phyloP scores from a whole-genome alignment of 2,797 vertebrate genomes.

The Dipus sagitta region DNA sequence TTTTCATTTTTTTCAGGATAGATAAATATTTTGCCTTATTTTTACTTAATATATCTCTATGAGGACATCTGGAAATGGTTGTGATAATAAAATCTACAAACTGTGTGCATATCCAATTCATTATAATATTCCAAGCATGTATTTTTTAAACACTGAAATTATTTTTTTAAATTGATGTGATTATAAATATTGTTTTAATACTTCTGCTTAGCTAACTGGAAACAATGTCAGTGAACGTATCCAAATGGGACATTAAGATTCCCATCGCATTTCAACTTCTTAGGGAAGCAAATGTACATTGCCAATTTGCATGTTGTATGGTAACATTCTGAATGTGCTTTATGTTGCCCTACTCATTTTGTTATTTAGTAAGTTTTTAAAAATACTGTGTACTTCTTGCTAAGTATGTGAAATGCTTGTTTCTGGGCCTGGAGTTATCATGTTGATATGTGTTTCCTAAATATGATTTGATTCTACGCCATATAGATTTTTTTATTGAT shows the following conservation, averaged over 20 bases:
- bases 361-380: constrained; percentile 73
- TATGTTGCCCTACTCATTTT: constrained; percentile 49
- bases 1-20: constrained; percentile 35
- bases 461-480: constrained; percentile 82
- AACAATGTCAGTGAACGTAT: neutral
- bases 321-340: constrained; percentile 58
- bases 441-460: constrained; percentile 77
- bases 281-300: constrained; percentile 43
- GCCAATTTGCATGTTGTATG: constrained; percentile 58
- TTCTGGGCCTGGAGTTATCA: constrained; percentile 74
- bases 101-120: neutral
- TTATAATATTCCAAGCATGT: constrained; percentile 21
- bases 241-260: neutral
- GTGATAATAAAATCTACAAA: constrained; percentile 50
- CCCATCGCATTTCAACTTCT: neutral
- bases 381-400: constrained; percentile 82
- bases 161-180: neutral
- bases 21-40: neutral
- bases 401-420: constrained; percentile 71
- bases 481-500: constrained; percentile 83
- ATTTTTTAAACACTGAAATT: constrained; percentile 45
- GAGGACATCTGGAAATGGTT: constrained; percentile 8
- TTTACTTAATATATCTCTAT: neutral
- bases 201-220: constrained; percentile 30
- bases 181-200: neutral